Evolutionary conservation across 92 coral and sea anemone species (phyloP), one percentile per base, ranked within the genome.

Genomic region (Zoanthus solanderi): DNA sequence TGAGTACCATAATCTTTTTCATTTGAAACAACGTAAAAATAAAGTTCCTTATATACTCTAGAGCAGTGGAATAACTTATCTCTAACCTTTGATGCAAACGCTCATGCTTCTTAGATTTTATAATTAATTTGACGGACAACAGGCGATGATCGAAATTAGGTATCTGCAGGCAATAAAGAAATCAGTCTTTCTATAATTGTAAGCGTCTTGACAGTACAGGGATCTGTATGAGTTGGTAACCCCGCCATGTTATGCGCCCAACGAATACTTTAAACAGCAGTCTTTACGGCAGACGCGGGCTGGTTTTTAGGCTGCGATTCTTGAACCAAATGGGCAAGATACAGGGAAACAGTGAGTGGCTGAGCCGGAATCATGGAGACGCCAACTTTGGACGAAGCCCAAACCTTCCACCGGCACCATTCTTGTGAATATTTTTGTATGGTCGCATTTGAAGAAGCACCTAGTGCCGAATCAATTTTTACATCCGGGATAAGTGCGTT

Each of bases 281-380:
- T 71, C 75, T 71, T 48, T 14, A 8, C 46, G 31, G 48, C 75
- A 31, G 75, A 31, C 48, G 48, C 75, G 48, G 75, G 11, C 16
- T 71, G 50, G 50, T 31, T 34, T 14, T 71, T 31, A 9, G 0
- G 2, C 47, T 7, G 75, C 15, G 75, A 31, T 34, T 7, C 15
- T 34, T 31, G 46, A 0, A 71, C 75, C 75, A 71, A 34, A 32
- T 71, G 46, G 29, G 75, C 48, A 7, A 71, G 75, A 34, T 71
- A 71, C 47, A 71, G 46, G 46, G 75, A 28, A 31, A 71, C 75
- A 30, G 75, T 31, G 47, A 71, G 74, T 0, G 74, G 74, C 42
- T 68, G 74, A 18, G 42, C 74, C 74, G 74, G 74, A 29, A 68
- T 68, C 15, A 71, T 48, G 46, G 48, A 71, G 8, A 71, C 46